Evolutionary conservation across 2,113 vertebrate species (phyloP).

Genomic region (Dascyllus trimaculatus): DNA sequence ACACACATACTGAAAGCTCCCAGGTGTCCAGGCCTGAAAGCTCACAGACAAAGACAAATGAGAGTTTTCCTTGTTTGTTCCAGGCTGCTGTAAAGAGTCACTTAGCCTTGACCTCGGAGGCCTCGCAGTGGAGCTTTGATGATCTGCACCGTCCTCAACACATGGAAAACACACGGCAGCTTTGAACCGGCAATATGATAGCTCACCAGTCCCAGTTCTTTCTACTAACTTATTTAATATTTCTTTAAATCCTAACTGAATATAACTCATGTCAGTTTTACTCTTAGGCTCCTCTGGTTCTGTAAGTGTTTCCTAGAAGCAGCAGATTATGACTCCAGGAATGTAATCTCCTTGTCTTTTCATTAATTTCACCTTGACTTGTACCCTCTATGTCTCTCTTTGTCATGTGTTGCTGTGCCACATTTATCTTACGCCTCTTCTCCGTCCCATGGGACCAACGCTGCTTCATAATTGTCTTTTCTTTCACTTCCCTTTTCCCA

Average conservation of each 20-base stretch:
- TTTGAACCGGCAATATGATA: conserved; percentile 47
- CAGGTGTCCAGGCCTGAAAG: conserved; percentile 61
- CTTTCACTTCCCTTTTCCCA: conserved; percentile 48
- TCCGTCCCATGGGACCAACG: conserved; percentile 41
- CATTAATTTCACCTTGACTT: conserved; percentile 51
- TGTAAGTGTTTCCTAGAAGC: conserved; percentile 20
- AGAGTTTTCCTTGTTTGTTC: conserved; percentile 34
- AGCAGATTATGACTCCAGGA: conserved; percentile 28
- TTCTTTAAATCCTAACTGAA: conserved; percentile 8
- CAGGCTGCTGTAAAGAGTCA: conserved; percentile 50
- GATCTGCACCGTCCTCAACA: conserved; percentile 26
- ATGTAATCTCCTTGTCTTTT: conserved; percentile 15
- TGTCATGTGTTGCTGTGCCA: conserved; percentile 57
- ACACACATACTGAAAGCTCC: conserved; percentile 21
- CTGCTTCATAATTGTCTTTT: conserved; percentile 72
- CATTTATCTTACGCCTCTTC: conserved; percentile 71
- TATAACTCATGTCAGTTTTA: background rate
- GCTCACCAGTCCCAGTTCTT: background rate
- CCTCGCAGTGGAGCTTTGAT: conserved; percentile 47
- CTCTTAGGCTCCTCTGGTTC: background rate
- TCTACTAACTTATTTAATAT: conserved; percentile 6
- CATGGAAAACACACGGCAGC: conserved; percentile 25
- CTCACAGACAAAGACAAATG: conserved; percentile 64
- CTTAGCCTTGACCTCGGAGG: conserved; percentile 49
- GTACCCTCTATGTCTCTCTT: conserved; percentile 23